A percentile compares a stretch with the other conserved stretches of the same genome.
phyloP scores from a whole-genome alignment of 2,888 invertebrate genomes.

The Zele albiditarsus region DNA sequence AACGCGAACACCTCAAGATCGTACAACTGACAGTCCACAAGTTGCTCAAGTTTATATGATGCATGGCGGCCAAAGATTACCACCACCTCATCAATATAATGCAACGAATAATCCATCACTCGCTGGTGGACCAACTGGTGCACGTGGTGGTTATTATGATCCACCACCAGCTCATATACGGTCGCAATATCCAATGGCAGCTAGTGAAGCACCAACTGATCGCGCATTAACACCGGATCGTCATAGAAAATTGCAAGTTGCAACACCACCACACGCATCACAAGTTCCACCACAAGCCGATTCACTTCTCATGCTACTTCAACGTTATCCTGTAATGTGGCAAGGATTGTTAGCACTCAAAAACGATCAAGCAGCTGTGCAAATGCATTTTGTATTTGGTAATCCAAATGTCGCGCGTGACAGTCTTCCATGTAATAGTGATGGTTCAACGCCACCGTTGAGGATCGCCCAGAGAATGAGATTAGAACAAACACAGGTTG shows the following conservation, averaged over 20 bases:
- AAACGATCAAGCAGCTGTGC: conserved; percentile 97
- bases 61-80: conserved; percentile 73
- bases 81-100: conserved; percentile 66
- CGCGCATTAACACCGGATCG: conserved; percentile 75
- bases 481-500: conserved; percentile 94
- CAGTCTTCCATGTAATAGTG: conserved; percentile 89
- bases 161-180: conserved; percentile 78
- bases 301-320: conserved; percentile 85
- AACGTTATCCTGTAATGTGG: conserved; percentile 98
- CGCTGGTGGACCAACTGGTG: conserved; percentile 65
- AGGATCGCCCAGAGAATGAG: conserved; percentile 98
- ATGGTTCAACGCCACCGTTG: conserved; percentile 88
- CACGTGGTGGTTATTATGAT: conserved; percentile 75
- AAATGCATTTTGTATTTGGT: conserved; percentile 99
- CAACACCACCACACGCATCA: conserved; percentile 77
- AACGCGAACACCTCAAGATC: conserved; percentile 73
- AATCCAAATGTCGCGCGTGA: conserved; percentile 91
- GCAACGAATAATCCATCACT: conserved; percentile 59
- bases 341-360: conserved; percentile 95
- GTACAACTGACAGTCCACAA: conserved; percentile 82
- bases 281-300: conserved; percentile 89
- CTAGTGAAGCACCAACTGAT: conserved; percentile 68
- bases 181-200: conserved; percentile 70
- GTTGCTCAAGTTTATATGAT: conserved; percentile 80
- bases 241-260: conserved; percentile 74